Base-by-base conservation (phyloP, 2,797 vertebrate genomes). In the Anabas testudineus region DNA sequence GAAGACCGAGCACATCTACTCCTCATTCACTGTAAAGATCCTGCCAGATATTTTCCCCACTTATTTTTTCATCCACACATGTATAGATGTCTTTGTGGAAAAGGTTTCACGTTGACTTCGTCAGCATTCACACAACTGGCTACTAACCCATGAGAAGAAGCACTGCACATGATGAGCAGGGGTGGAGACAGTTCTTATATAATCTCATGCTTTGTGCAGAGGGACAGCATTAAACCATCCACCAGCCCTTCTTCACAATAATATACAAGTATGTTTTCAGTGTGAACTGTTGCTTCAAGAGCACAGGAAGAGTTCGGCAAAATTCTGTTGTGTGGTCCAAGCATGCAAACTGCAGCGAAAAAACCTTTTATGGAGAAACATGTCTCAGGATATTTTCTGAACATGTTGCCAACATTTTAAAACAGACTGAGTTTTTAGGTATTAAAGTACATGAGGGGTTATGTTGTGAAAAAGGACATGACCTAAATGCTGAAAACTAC, bases 401-500 rank as follows among this genome's bases (percentile, higher is more conserved):
- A 68, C 4, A 9, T 18, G 48, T 66, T 22, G 59, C 34, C 28
- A 55, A 51, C 15, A 32, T 72, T 74, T 21, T 21, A 45, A 65
- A n/a, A n/a, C n/a, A n/a, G n/a, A n/a, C n/a, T n/a, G n/a, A 61
- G 21, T 24, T 42, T 34, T 39, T 7, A 42, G 66, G 69, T 74
- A 69, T 51, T 64, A 63, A 43, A 41, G 45, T 53, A 51, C 45
- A 60, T 49, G 71, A 72, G 30, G 15, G 39, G 46, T 48, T 76
- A 66, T 49, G 39, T 69, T 60, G 57, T 45, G 10, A 67, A 54
- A 66, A 55, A 67, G 42, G 49, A 48, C 63, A 68, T 55, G 74
- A 65, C 51, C 71, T 67, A 45, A 49, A 79, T 57, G 26, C 43
- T 43, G 39, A 61, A 56, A 69, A 71, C 26, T 60, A 48, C n/a